These are phyloP conservation scores for Melanitta fusca DNA, from an alignment of 2,797 vertebrate genomes.

Conservation along the genomic window DNA sequence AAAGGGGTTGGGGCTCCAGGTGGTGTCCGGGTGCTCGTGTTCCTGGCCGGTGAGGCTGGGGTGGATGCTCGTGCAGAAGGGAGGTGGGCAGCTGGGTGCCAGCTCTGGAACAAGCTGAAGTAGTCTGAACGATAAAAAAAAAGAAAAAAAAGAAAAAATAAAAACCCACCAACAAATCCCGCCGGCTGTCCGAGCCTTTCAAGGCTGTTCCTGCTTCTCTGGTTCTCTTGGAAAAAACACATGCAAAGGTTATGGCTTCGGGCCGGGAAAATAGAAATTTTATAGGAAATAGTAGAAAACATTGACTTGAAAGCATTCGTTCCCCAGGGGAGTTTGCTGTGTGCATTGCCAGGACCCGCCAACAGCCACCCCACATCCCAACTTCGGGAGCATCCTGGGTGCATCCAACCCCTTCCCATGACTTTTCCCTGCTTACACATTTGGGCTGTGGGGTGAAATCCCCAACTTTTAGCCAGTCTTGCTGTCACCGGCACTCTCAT, in stretches of 20 bases:
- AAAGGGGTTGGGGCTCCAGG: neutral
- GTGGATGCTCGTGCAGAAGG: neutral
- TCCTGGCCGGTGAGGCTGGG: neutral
- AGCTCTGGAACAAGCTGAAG: neutral
- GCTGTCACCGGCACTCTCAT: neutral
- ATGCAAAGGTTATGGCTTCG: neutral
- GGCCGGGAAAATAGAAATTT: neutral
- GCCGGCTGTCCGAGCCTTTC: neutral
- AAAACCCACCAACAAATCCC: neutral
- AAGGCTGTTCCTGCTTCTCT: neutral
- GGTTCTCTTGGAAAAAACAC: neutral
- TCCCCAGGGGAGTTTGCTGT: neutral
- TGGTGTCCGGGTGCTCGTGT: neutral
- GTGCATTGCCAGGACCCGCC: fast-evolving
- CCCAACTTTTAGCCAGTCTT: neutral
- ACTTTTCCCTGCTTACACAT: neutral
- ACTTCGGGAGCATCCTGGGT: fast-evolving
- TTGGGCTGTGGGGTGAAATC: neutral
- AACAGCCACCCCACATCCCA: neutral
- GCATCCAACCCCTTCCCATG: fast-evolving
- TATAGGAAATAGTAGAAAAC: neutral
- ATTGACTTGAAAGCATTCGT: neutral
- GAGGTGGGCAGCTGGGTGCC: neutral
- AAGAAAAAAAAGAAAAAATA: neutral
- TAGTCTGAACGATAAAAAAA: neutral